Percentiles rank a stretch among this genome's conserved stretches.
Conservation (phyloP, 2,113 vertebrate species). For the Actenoides lindsayi region DNA sequence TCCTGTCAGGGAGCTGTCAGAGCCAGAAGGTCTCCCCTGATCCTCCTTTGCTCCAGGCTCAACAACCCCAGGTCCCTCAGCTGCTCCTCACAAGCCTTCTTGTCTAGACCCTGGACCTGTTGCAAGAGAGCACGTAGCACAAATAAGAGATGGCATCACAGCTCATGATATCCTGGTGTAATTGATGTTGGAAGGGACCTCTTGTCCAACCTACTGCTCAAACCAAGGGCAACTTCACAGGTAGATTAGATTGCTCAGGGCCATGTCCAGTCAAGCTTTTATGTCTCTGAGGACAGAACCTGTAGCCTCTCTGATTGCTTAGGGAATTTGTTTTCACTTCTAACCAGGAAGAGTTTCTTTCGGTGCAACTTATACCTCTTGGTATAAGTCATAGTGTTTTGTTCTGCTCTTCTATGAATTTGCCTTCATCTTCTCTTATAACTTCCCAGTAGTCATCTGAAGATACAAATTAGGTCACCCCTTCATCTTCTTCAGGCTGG, state of each 20-base stretch:
- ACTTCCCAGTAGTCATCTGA: fast-evolving
- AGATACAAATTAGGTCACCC: not conserved
- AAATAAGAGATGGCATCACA: not conserved
- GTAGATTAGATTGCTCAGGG: not conserved
- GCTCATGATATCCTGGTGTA: not conserved
- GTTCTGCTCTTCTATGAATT: not conserved
- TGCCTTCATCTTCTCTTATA: not conserved
- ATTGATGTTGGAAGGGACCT: not conserved
- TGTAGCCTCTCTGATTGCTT: fast-evolving
- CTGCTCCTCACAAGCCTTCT: too few relatives aligned
- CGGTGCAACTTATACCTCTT: not conserved
- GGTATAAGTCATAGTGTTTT: not conserved
- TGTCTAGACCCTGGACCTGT: too few relatives aligned
- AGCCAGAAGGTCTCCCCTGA: too few relatives aligned
- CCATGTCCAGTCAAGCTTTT: not conserved
- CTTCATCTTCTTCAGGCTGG: not conserved
- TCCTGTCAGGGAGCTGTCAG: too few relatives aligned
- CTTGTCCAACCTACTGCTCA: not conserved
- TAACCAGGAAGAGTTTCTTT: not conserved
- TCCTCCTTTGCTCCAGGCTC: too few relatives aligned
- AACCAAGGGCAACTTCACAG: too few relatives aligned
- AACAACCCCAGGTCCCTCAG: too few relatives aligned
- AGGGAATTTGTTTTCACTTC: not conserved
- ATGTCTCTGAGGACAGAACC: fast-evolving
- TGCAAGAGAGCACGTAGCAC: not conserved